Evolutionary conservation across 2,113 vertebrate genomes (phyloP), one percentile per base, ranked within the genome.

Genomic region (Rhynchomys soricoides): DNA sequence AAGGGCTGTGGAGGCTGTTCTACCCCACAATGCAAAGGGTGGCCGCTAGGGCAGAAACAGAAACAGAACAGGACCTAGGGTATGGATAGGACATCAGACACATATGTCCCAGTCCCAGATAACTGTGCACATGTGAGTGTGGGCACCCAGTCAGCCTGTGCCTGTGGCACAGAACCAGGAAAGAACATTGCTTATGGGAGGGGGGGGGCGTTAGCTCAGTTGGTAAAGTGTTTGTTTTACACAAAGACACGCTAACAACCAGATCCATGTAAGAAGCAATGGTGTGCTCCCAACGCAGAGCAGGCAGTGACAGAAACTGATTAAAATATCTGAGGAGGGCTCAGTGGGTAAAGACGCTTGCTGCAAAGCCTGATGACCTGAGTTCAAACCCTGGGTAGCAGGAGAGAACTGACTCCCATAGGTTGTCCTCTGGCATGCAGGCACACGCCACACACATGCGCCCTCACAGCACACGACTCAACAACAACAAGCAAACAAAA

Each of bases 11-110:
- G n/a, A 40, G 7, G 71, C 40, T n/a, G 29, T 16, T 34, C 1
- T 34, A 17, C 4, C 15, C 70, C 19, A 1, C 3, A 1, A 0
- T 0, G 74, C 37, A 5, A 40, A 48, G 40, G 64, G 1, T 1
- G 3, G 22, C 34, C 2, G 12, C 0, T 0, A 24, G 66, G 26
- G 73, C 40, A 3, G 29, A 37, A 43, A 24, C 0, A 5, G 74
- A 37, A 71, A 43, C 19, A 55, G 48, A 3, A 10, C n/a, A 16
- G 4, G 8, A 2, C 37, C 70, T 2, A 1, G 57, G 40, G 3
- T 24, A 29, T 78, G 0, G 22, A 52, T 3, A 50, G 66, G 55
- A 24, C 2, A 15, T 3, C 1, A 3, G 3, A 29, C 15, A 24
- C 9, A 4, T 48, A 9, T 5, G 13, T n/a, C 22, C 11, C 52